phyloP scores from a whole-genome alignment of 2,888 invertebrate species.

The Drosophila aldrichi region DNA sequence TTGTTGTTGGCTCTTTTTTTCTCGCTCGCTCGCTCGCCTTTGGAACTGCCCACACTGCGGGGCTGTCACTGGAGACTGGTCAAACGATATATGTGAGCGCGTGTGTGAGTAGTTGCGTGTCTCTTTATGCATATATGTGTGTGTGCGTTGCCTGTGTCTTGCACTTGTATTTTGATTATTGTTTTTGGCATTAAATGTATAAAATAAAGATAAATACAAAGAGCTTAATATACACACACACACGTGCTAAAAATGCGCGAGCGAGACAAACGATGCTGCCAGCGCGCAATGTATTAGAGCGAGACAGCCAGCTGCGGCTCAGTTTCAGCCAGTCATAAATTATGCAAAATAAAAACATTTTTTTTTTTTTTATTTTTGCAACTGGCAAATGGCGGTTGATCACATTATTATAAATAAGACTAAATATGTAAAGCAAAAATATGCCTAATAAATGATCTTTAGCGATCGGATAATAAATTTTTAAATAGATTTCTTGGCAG shows the following conservation, averaged over 20 bases:
- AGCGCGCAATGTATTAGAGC: neutral
- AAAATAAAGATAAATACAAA: constrained; percentile 60
- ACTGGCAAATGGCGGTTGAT: constrained; percentile 71
- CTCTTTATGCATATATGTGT: constrained; percentile 5
- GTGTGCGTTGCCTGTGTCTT: constrained; percentile 19
- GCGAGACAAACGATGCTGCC: constrained; percentile 37
- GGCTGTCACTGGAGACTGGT: constrained; percentile 65
- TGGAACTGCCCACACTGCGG: constrained; percentile 63
- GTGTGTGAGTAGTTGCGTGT: constrained; percentile 16
- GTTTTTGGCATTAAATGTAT: constrained; percentile 71
- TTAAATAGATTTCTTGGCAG: constrained; percentile 22
- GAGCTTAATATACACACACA: constrained; percentile 8
- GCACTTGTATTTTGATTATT: constrained; percentile 55
- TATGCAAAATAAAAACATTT: constrained; percentile 57
- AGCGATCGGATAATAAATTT: constrained; percentile 11
- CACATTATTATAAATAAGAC: constrained; percentile 36
- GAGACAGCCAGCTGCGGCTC: constrained; percentile 20
- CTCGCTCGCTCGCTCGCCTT: constrained; percentile 57
- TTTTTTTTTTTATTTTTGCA: constrained; percentile 36
- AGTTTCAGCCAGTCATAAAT: constrained; percentile 75
- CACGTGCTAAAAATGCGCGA: constrained; percentile 24
- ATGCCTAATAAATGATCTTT: neutral
- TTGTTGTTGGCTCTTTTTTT: constrained; percentile 41
- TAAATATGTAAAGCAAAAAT: neutral
- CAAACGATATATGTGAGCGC: constrained; percentile 25